Evolutionary conservation across 2,888 invertebrate genomes (phyloP).

Genomic region (Nipponacmea schrenckii): DNA sequence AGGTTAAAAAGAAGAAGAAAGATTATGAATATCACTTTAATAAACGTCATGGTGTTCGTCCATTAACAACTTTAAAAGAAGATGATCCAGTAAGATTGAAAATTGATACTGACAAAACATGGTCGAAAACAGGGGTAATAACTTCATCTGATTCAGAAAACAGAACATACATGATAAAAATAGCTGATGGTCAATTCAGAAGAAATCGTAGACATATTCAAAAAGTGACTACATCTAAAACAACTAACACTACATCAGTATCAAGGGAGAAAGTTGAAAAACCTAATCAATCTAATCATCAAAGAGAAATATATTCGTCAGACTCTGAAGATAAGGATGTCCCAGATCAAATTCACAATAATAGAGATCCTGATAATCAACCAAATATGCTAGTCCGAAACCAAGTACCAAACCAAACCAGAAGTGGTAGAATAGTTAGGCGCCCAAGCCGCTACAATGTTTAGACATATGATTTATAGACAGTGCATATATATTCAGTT

Average conservation of each 20-base stretch:
- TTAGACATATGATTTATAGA: no score
- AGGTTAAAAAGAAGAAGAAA: neutral
- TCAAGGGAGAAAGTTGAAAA: no score
- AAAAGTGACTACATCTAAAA: neutral
- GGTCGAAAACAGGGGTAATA: slow-evolving; percentile 6
- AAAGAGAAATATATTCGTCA: neutral
- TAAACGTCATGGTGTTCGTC: slow-evolving; percentile 7
- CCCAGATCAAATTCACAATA: no score
- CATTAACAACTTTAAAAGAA: slow-evolving; percentile 7
- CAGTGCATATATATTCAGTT: no score
- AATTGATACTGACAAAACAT: slow-evolving; percentile 15
- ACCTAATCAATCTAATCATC: no score
- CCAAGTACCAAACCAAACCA: no score
- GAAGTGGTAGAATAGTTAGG: no score
- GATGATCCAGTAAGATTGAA: slow-evolving; percentile 9
- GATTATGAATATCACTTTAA: slow-evolving; percentile 9
- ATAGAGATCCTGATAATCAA: no score
- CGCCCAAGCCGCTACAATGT: no score
- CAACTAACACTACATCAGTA: neutral
- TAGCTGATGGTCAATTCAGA: neutral
- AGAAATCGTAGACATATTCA: slow-evolving; percentile 10
- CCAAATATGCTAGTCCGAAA: no score
- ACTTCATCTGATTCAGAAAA: neutral
- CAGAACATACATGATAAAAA: slow-evolving; percentile 7
- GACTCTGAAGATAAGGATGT: neutral